A percentile compares a stretch with the other conserved stretches of the same genome.
These are phyloP conservation scores for Scolopax rusticola DNA, from an alignment of 2,797 vertebrate genomes.

Conservation along the genomic window DNA sequence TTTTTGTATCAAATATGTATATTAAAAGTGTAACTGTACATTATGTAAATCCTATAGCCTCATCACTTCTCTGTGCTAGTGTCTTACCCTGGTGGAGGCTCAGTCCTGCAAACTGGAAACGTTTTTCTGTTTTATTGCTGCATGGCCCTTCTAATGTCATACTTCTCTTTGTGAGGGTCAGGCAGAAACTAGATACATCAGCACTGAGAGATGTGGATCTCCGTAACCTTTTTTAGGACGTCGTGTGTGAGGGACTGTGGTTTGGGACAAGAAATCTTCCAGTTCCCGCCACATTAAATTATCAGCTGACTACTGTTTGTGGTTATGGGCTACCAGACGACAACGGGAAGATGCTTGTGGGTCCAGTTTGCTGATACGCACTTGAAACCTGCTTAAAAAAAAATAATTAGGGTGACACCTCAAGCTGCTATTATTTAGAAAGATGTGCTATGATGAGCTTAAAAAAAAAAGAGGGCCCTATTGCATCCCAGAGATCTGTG, in stretches of 20 bases:
- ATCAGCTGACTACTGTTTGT: not conserved
- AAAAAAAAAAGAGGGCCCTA: conserved; percentile 47
- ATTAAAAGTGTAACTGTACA: conserved; percentile 81
- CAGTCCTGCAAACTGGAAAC: conserved; percentile 57
- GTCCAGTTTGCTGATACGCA: conserved; percentile 51
- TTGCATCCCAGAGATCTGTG: conserved; percentile 26
- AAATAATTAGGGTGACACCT: conserved; percentile 29
- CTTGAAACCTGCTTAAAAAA: conserved; percentile 47
- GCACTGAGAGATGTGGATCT: conserved; percentile 19
- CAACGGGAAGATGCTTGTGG: not conserved
- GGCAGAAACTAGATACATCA: conserved; percentile 49
- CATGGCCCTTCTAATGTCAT: conserved; percentile 60
- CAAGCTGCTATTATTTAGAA: conserved; percentile 41
- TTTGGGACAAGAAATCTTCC: conserved; percentile 32
- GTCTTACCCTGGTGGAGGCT: conserved; percentile 57
- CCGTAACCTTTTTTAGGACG: not conserved
- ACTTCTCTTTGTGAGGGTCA: conserved; percentile 62
- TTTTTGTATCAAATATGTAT: conserved; percentile 80
- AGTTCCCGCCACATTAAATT: not conserved
- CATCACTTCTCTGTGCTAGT: conserved; percentile 63
- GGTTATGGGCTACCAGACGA: not conserved
- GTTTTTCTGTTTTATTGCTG: conserved; percentile 71
- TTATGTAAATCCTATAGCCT: conserved; percentile 70
- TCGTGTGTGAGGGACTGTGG: not conserved
- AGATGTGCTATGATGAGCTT: conserved; percentile 57